These are phyloP conservation scores for Dromococcyx pavoninus DNA, from an alignment of 2,797 vertebrate genomes.

Conservation along the genomic window DNA sequence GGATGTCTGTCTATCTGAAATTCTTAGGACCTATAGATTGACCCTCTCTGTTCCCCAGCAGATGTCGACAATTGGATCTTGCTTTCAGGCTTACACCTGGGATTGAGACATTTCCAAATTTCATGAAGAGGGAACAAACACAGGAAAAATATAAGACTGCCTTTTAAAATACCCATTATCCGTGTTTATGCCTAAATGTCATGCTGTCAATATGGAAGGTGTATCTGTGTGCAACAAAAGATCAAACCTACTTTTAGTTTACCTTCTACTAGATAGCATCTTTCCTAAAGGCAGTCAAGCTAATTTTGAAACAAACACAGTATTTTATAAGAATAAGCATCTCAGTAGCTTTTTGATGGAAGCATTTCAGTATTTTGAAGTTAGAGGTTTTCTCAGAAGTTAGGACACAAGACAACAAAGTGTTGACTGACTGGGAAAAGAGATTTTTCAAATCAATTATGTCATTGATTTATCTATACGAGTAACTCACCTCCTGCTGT, in stretches of 20 bases:
- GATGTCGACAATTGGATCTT: not conserved
- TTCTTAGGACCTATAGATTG: not conserved
- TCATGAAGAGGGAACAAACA: not conserved
- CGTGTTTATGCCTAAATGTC: accelerated
- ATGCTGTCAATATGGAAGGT: not conserved
- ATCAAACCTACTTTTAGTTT: not conserved
- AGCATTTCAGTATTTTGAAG: not conserved
- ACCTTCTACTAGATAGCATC: not conserved
- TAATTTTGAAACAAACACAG: not conserved
- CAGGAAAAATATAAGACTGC: not conserved
- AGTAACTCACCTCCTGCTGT: not conserved
- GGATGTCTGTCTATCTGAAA: not conserved
- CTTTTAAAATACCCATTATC: not conserved
- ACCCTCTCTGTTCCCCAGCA: not conserved
- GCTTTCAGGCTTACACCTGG: constrained; percentile 16
- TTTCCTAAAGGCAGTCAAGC: not conserved
- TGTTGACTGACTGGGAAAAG: constrained; percentile 6
- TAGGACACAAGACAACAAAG: not conserved
- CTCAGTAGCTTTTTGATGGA: not conserved
- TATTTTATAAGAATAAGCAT: not conserved
- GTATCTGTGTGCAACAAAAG: not conserved
- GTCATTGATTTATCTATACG: constrained; percentile 11
- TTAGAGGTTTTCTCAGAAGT: not conserved
- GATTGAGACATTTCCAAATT: not conserved
- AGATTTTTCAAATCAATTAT: constrained; percentile 27